Conservation (phyloP, 2,113 vertebrate genomes). For the Polypterus bichir region DNA sequence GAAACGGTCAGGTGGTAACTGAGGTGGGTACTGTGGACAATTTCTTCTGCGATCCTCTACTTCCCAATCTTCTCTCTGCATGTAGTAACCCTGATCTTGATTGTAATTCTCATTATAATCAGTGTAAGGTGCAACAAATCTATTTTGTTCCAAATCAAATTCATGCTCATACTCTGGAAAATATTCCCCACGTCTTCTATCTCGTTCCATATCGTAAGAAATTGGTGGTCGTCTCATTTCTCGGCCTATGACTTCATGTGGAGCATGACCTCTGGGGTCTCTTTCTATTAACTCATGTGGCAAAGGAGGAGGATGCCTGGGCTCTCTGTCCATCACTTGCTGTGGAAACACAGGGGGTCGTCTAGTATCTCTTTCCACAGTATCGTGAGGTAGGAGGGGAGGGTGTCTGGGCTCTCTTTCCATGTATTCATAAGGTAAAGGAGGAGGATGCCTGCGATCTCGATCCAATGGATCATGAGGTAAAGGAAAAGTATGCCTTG, state of each 20-base stretch:
- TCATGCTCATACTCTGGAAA: conserved; percentile 31
- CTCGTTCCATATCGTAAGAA: conserved; percentile 22
- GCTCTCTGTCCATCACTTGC: conserved; percentile 27
- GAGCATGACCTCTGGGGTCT: conserved; percentile 28
- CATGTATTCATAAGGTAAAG: neutral
- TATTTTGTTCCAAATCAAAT: conserved; percentile 54
- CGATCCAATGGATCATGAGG: conserved; percentile 29
- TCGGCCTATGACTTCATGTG: conserved; percentile 13
- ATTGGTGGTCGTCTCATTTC: conserved; percentile 15
- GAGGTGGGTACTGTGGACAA: conserved; percentile 51
- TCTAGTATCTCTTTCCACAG: conserved; percentile 39
- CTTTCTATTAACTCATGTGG: conserved; percentile 41
- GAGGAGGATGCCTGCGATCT: neutral
- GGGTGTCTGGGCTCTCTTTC: conserved; percentile 39
- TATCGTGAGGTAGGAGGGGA: conserved; percentile 59
- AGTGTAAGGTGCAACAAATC: conserved; percentile 48
- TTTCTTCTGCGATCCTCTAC: conserved; percentile 58
- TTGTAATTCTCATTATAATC: conserved; percentile 55
- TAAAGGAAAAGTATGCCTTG: conserved; percentile 33
- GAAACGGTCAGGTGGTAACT: conserved; percentile 64
- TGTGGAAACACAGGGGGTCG: conserved; percentile 27
- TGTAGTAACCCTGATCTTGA: conserved; percentile 61
- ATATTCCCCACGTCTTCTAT: conserved; percentile 28
- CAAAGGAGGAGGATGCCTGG: conserved; percentile 44
- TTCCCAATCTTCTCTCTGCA: conserved; percentile 64